Evolutionary conservation across 2,888 invertebrate genomes (phyloP).

Genomic region (Criorhina ranunculi): DNA sequence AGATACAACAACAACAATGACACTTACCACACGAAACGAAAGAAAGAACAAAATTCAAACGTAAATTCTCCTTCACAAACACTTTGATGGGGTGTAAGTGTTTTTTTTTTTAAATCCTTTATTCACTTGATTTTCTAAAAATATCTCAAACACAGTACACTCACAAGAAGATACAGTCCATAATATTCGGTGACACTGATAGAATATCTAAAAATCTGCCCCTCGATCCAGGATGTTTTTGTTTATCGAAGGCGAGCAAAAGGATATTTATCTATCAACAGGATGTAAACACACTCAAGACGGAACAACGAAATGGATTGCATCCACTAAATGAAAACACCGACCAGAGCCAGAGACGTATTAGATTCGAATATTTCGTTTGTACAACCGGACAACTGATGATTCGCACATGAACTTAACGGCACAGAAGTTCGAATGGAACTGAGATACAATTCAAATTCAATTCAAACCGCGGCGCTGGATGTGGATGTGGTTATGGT

Average conservation of each 20-base stretch:
- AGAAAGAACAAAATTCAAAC: neutral
- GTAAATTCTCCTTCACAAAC: conserved; percentile 32
- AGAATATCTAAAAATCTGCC: conserved; percentile 17
- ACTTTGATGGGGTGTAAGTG: conserved; percentile 13
- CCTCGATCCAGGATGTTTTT: conserved; percentile 50
- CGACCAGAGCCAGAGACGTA: conserved; percentile 16
- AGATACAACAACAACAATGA: conserved; percentile 20
- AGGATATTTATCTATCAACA: conserved; percentile 54
- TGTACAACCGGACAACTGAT: neutral
- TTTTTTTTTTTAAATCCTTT: conserved; percentile 35
- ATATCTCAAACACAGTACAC: conserved; percentile 23
- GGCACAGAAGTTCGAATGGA: conserved; percentile 70
- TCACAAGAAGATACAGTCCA: conserved; percentile 4
- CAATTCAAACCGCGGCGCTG: conserved; percentile 57
- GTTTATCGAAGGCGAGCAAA: conserved; percentile 31
- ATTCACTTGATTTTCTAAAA: conserved; percentile 49
- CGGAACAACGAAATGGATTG: conserved; percentile 20
- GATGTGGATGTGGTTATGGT: conserved; percentile 24
- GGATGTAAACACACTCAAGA: conserved; percentile 53
- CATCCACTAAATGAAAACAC: conserved; percentile 8
- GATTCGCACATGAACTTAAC: conserved; percentile 39
- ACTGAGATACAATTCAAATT: conserved; percentile 58
- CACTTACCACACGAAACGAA: conserved; percentile 54
- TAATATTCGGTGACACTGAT: conserved; percentile 43
- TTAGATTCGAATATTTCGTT: conserved; percentile 40